Conservation (phyloP, 1,140 invertebrate genomes). For the Halesus radiatus region DNA sequence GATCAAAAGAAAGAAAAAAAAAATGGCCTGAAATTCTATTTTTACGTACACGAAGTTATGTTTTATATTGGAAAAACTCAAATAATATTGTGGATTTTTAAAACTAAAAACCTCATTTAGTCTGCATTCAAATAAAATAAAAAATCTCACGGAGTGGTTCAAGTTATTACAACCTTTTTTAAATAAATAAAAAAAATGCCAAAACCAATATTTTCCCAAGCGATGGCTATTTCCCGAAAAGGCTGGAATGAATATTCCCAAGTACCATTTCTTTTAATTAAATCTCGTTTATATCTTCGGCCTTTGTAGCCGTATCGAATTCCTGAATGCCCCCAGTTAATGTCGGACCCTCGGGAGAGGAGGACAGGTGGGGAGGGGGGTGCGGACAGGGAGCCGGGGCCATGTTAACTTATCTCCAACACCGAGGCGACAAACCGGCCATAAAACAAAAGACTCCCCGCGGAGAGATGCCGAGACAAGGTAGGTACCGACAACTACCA, state of each 20-base stretch:
- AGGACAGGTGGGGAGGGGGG: neutral
- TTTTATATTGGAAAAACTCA: too few relatives aligned
- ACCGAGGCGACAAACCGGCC: conserved; percentile 44
- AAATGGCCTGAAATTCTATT: too few relatives aligned
- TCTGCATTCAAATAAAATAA: too few relatives aligned
- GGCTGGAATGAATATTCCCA: neutral
- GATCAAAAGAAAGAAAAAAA: too few relatives aligned
- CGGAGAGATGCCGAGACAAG: conserved; percentile 34
- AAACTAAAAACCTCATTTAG: too few relatives aligned
- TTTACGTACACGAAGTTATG: too few relatives aligned
- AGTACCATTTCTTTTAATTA: conserved; percentile 22
- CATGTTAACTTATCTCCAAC: conserved; percentile 21
- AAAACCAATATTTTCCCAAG: conserved; percentile 25
- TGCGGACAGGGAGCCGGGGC: conserved; percentile 1
- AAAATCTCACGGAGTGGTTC: neutral
- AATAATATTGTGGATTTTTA: too few relatives aligned
- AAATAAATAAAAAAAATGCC: conserved; percentile 13
- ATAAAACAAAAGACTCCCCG: conserved; percentile 52
- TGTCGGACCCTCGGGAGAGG: too few relatives aligned
- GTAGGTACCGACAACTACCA: neutral
- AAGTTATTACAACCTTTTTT: conserved; percentile 20
- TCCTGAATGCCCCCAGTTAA: conserved; percentile 13
- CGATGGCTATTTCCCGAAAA: neutral
- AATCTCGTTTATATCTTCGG: conserved; percentile 16
- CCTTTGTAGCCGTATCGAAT: conserved; percentile 34